These are phyloP conservation scores for Neodiprion pinetum DNA, from an alignment of 1,140 invertebrate genomes.

Conservation along the genomic window DNA sequence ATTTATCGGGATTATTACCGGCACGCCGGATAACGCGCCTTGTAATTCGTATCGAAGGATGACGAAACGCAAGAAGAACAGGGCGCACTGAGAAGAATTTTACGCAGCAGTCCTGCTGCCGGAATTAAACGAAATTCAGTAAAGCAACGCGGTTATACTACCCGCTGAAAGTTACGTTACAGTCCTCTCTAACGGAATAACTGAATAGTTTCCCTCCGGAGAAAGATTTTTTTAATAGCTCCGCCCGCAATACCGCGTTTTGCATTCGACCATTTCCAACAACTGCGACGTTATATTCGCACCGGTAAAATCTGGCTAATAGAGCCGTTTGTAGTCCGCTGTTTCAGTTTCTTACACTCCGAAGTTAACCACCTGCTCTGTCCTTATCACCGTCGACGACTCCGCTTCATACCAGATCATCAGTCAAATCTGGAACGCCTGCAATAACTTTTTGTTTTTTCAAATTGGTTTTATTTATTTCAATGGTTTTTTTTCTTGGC, in stretches of 20 bases:
- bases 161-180: neutral
- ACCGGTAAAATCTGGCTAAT: neutral
- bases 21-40: neutral
- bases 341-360: neutral
- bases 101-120: too few species aligned
- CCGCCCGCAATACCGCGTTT: neutral
- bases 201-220: neutral
- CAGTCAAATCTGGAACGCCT: too few species aligned
- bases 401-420: too few species aligned
- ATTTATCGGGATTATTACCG: neutral
- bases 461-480: too few species aligned
- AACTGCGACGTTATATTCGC: conserved; percentile 1
- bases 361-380: neutral
- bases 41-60: too few species aligned
- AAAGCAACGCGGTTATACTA: neutral
- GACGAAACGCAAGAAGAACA: too few species aligned
- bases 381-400: too few species aligned
- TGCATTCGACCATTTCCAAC: neutral
- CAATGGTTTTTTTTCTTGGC: too few species aligned
- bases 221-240: neutral
- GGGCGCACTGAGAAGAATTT: too few species aligned
- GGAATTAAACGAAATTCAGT: too few species aligned
- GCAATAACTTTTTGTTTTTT: too few species aligned
- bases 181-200: neutral
- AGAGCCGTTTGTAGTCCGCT: neutral